These are phyloP conservation scores for Cuniculus paca DNA, from an alignment of 2,797 vertebrate species.

Conservation along the genomic window DNA sequence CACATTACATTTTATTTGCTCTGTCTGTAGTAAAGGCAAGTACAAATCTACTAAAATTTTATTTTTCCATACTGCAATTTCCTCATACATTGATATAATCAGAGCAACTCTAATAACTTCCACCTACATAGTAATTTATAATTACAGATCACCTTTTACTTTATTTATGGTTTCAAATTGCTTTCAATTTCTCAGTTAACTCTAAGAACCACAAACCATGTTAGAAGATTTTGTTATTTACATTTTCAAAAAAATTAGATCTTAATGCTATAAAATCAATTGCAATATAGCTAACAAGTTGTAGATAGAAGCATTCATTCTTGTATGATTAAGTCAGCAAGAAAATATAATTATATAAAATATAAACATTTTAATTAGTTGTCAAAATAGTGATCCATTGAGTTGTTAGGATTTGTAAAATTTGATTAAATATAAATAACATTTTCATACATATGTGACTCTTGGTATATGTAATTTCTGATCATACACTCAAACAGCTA, in stretches of 20 bases:
- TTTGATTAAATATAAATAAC: background rate
- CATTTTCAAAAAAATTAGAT: background rate
- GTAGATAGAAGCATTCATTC: background rate
- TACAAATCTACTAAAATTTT: background rate
- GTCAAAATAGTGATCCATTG: background rate
- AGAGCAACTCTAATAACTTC: background rate
- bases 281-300: background rate
- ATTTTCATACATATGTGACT: background rate
- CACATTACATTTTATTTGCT: background rate
- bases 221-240: background rate
- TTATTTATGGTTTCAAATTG: conserved; percentile 33
- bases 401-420: background rate
- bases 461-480: background rate
- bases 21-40: background rate
- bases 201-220: background rate
- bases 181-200: background rate
- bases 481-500: background rate
- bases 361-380: background rate
- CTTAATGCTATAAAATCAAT: background rate
- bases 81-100: background rate
- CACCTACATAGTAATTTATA: background rate
- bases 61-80: background rate
- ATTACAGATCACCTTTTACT: background rate
- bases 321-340: background rate
- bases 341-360: background rate